Evolutionary conservation across 2,797 vertebrate species (phyloP), one percentile per base, ranked within the genome.

Genomic region (Synaphobranchus kaupii): DNA sequence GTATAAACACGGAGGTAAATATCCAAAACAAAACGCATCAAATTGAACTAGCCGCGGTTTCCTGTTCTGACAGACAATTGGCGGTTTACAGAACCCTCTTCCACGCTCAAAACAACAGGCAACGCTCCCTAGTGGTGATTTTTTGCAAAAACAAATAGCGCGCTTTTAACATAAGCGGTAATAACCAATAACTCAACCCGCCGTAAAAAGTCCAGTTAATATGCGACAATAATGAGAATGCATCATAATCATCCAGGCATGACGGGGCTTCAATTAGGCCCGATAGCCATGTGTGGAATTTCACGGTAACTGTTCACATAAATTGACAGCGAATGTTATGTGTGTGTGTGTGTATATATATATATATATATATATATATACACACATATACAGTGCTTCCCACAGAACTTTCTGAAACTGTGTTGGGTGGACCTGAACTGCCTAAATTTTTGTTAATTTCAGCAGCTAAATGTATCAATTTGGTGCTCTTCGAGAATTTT

Each of bases 1-100:
- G 63, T 20, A 88, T 87, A 63, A 85, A 34, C 63, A 5, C 47
- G 0, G 22, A 73, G 60, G 84, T 90, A 92, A 93, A 93, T 78
- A 87, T 47, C 73, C 39, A 34, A 86, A 31, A 50, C 83, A 13
- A 83, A 84, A 85, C 20, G 73, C 58, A 86, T 56, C 58, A 89
- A 94, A 34, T 95, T 94, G 89, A 96, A 96, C 89, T 63, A 89
- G 94, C 93, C 95, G 95, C 95, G 93, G 92, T 94, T 94, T 94
- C 92, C 93, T 88, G 90, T 89, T 4, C 1, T 31, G 83, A 54
- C 87, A 93, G 91, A 94, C 80, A 82, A 90, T 96, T 96, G 94
- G 94, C 84, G 81, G 90, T 73, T 89, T 68, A 39, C 71, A 44
- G 73, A 39, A 44, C 6, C 20, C 73, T 81, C 47, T 50, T 48